A percentile compares a stretch with the other conserved stretches of the same genome.
phyloP scores from a whole-genome alignment of 2,113 vertebrate species.

The Pollimyrus isidori region DNA sequence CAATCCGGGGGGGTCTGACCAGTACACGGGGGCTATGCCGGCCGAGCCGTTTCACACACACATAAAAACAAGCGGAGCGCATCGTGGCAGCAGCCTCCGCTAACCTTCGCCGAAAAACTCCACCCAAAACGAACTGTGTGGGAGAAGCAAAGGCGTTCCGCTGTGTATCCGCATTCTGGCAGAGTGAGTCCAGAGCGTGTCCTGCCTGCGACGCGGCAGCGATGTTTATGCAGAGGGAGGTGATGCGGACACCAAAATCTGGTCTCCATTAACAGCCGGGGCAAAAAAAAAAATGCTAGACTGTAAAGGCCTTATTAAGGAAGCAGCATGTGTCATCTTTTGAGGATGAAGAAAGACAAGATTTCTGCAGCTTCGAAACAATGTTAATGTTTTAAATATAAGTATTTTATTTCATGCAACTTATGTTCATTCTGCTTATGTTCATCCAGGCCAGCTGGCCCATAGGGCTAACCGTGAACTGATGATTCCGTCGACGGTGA shows the following conservation, averaged over 20 bases:
- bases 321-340: constrained; percentile 12
- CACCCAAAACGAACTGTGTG: background rate
- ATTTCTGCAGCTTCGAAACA: background rate
- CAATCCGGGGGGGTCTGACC: background rate
- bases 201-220: constrained; percentile 8
- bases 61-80: background rate
- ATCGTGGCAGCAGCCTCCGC: background rate
- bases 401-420: background rate
- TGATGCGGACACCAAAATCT: constrained; percentile 20
- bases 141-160: background rate
- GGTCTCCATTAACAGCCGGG: constrained; percentile 27
- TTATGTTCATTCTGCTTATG: constrained; percentile 12
- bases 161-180: background rate
- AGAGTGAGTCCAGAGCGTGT: background rate
- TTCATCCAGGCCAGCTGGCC: background rate
- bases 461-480: background rate
- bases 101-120: constrained; percentile 6
- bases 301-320: background rate
- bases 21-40: background rate
- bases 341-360: constrained; percentile 6
- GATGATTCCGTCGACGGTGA: background rate
- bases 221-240: constrained; percentile 23
- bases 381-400: background rate
- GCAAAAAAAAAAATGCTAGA: constrained; percentile 14
- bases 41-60: background rate